A percentile compares a stretch with the other conserved stretches of the same genome.
phyloP scores from a whole-genome alignment of 2,888 invertebrate species.

The Lymantria monacha region DNA sequence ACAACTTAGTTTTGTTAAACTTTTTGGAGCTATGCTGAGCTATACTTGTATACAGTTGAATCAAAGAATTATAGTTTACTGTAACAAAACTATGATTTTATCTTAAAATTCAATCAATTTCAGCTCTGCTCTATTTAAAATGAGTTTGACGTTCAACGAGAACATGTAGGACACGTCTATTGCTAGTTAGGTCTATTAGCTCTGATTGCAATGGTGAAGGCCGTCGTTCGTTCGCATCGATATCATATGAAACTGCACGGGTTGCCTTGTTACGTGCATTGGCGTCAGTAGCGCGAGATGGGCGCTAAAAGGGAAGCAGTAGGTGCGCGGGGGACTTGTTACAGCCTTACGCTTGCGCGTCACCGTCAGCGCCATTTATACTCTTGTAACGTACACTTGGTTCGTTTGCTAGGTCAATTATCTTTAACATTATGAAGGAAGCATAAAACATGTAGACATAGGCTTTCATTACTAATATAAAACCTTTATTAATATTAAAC shows the following conservation, averaged over 20 bases:
- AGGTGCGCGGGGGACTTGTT: conserved; percentile 54
- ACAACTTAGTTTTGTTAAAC: too few relatives aligned
- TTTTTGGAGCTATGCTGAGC: too few relatives aligned
- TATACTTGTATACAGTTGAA: too few relatives aligned
- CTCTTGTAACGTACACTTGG: conserved; percentile 61
- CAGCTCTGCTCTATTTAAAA: too few relatives aligned
- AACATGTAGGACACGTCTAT: too few relatives aligned
- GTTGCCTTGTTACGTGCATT: conserved; percentile 42
- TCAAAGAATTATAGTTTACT: too few relatives aligned
- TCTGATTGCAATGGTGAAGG: neutral
- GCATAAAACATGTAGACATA: conserved; percentile 1
- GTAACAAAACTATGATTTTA: too few relatives aligned
- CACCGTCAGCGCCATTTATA: conserved; percentile 55
- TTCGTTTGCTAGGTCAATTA: conserved; percentile 72
- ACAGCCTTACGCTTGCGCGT: conserved; percentile 62
- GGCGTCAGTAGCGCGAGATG: conserved; percentile 45
- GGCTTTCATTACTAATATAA: too few relatives aligned
- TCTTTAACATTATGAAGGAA: conserved; percentile 54
- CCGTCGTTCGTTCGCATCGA: conserved; percentile 41
- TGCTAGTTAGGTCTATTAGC: neutral
- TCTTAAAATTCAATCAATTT: too few relatives aligned
- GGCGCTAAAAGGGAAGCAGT: conserved; percentile 53
- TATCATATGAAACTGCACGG: conserved; percentile 53
- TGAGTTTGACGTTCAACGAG: too few relatives aligned
- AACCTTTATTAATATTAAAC: too few relatives aligned